Base-by-base conservation (phyloP, 30 jellyfish, hydroid and myxozoan genomes). In the Mastigias papua region DNA sequence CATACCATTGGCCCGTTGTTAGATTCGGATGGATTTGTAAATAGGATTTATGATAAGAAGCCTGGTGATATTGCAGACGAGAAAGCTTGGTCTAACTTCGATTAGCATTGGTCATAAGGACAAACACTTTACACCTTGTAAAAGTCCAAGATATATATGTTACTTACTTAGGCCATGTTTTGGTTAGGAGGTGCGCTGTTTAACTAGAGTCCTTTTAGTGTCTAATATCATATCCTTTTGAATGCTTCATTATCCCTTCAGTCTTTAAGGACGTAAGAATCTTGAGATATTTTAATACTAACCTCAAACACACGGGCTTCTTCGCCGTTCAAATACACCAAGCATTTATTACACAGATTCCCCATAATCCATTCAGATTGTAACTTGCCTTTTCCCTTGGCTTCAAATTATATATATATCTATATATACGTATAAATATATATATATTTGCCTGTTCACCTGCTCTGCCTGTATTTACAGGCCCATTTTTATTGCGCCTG, bases 231-330 rank as follows among this genome's bases (percentile, higher is more conserved):
- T 6, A 46, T 46, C 16, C 60, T 6, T 6, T 16, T 46, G 60
- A 46, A 46, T 8, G 8, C 16, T 46, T 16, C 8, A 16, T 46
- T 46, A 6, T 46, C 8, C 60, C 16, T 46, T 46, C 8, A 46
- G 16, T 46, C 16, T 46, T 16, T 46, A 46, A 16, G 16, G 8
- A 46, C 16, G 16, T 46, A 46, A 8, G 60, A 46, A 46, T 46
- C 60, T 46, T 46, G 13, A 46, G 60, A 46, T 46, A 6, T 46
- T 1, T 34, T 19, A 7, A 73, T 17, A 49, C 78, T 51, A 22
- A 78, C 89, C 89, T 78, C 71, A 61, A 78, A 78, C 7, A 78
- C 78, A 10, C 31, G 46, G 19, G 23, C 42, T 78, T 78, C 78
- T 23, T 57, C 31, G 58, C 89, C 89, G 26, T 78, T 61, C 60